Conservation (phyloP, 2,888 invertebrate species). For the Lasioglossum leucozonium region DNA sequence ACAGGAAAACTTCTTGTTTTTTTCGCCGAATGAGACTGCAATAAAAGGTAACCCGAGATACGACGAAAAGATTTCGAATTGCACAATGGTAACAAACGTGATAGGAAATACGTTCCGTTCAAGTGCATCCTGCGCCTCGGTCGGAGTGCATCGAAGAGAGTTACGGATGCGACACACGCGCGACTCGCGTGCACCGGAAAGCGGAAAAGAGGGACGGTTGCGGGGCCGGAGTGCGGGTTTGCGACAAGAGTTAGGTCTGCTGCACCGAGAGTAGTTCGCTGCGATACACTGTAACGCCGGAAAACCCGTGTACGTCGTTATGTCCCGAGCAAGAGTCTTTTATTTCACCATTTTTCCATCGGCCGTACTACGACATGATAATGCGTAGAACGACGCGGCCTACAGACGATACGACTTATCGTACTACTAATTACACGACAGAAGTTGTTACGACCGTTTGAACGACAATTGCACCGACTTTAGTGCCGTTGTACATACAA, state of each 20-base stretch:
- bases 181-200: slow-evolving; percentile 32
- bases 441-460: too few species aligned
- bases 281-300: slow-evolving; percentile 33
- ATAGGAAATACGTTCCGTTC: neutral
- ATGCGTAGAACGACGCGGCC: neutral
- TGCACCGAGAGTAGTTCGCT: neutral
- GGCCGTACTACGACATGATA: neutral
- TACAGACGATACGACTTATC: too few species aligned
- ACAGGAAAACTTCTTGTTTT: neutral
- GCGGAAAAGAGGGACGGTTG: slow-evolving; percentile 6
- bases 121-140: neutral
- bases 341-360: neutral
- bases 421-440: too few species aligned
- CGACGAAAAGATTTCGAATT: neutral
- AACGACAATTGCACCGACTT: too few species aligned
- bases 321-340: neutral
- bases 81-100: slow-evolving; percentile 7
- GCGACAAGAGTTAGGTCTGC: neutral
- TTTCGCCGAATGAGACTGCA: neutral
- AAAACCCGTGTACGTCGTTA: neutral
- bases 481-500: too few species aligned
- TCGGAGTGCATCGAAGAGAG: neutral
- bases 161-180: slow-evolving; percentile 37
- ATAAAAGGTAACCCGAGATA: slow-evolving; percentile 13
- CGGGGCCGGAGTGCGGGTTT: neutral